Evolutionary conservation across 2,113 vertebrate genomes (phyloP), one percentile per base, ranked within the genome.

Genomic region (Equus quagga): DNA sequence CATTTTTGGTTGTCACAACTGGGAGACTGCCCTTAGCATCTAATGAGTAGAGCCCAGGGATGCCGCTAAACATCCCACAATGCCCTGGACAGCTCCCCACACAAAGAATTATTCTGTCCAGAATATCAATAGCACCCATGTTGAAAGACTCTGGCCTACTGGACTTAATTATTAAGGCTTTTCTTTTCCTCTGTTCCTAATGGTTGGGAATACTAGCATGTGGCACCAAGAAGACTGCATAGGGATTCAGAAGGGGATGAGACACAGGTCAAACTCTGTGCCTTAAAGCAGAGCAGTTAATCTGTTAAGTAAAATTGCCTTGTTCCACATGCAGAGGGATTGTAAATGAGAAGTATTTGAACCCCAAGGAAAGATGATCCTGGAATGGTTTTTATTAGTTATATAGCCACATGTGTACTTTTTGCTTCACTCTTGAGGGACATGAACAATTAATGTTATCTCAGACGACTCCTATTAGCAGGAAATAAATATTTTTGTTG

Each of bases 401-500:
- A 86, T 44, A 18, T 5, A 89, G 24, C 46, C 23, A 92, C 24
- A 44, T 19, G 28, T 70, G 2, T 95, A 93, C 69, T 75, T 69
- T 78, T 76, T 78, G 51, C 60, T 92, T 95, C 33, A 78, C 49
- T 92, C 36, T 96, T 91, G 70, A 94, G 78, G 19, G 96, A 62
- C 36, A 12, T 65, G 54, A 46, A 80, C 10, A 76, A 19, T 86
- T 85, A 26, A 26, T 62, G 6, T 86, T 88, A 31, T 82, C 64
- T 92, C 33, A 46, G 69, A 60, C 33, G 62, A 36, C 92, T 72
- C 24, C 28, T 64, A 4, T 75, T 49, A 46, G 46, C 67, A 94
- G 49, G 64, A 94, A 75, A 41, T 85, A 67, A 46, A 17, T 65
- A 14, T 62, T 89, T 60, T 73, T 93, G 54, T 26, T 85, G 17